Evolutionary conservation across 2,888 invertebrate genomes (phyloP).

Genomic region (Euzophera pinguis): DNA sequence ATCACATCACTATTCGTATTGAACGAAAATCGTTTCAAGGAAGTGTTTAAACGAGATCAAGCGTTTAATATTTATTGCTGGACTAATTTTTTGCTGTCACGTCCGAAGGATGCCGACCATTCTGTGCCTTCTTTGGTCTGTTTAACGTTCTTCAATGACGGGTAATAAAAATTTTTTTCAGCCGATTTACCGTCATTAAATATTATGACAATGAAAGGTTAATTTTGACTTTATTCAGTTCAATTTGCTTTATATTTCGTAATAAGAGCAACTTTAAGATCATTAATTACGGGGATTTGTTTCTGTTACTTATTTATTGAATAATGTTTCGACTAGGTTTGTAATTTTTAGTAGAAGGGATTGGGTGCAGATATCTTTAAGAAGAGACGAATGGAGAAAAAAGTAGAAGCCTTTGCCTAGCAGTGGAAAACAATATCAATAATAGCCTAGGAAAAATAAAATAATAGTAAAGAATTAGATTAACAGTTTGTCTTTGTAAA

Average conservation of each 20-base stretch:
- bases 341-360: too few relatives aligned
- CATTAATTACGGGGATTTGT: too few relatives aligned
- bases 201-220: conserved; percentile 1
- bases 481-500: too few relatives aligned
- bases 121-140: not conserved
- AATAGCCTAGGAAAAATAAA: too few relatives aligned
- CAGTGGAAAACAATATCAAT: too few relatives aligned
- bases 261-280: not conserved
- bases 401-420: too few relatives aligned
- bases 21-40: conserved; percentile 40
- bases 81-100: conserved; percentile 12
- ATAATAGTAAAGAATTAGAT: too few relatives aligned
- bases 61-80: conserved; percentile 44
- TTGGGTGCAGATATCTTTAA: too few relatives aligned
- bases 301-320: too few relatives aligned
- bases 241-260: not conserved
- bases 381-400: too few relatives aligned
- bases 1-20: conserved; percentile 12
- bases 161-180: conserved; percentile 3
- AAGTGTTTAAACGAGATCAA: conserved; percentile 49
- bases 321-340: too few relatives aligned
- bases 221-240: not conserved
- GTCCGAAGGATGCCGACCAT: conserved; percentile 5
- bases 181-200: not conserved
- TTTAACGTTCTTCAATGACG: not conserved